Base-by-base conservation (phyloP, 2,797 vertebrate genomes). In the Champsocephalus gunnari region DNA sequence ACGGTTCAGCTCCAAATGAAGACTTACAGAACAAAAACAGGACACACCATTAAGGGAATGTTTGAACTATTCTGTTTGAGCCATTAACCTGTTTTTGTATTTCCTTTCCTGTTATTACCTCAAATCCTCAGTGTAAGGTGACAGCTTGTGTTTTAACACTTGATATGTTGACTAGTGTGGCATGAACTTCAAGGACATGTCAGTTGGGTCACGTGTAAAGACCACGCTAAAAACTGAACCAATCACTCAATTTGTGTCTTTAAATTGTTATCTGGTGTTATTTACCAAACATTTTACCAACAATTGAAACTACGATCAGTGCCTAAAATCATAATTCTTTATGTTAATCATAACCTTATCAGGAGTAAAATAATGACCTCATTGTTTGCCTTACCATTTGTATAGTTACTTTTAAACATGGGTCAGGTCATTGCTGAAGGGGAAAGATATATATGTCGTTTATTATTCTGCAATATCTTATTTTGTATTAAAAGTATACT, bases 1-100 rank as follows among this genome's bases (percentile, higher is more conserved):
- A 66, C 79, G 82, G 79, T 91, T 80, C 13, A 65, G 86, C 84
- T 93, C 91, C 91, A 91, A 90, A 85, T 82, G 88, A 87, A 90
- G 91, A 90, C 86, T 87, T 79, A 79, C 62, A 58, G 57, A 80
- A 61, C 82, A 87, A 91, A 12, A 91, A 88, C 86, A 91, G 79
- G 91, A 94, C 85, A 83, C 56, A 38, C 34, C 34, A 38, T 38
- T 38, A 38, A 38, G 34, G 34, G 34, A 38, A 63, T 65, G 66
- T 81, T 79, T 87, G 74, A 90, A 79, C 77, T 80, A 54, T 45
- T 83, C 73, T 66, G 76, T 80, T 85, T 84, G 69, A 82, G 72
- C 64, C 66, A n/a, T 71, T 77, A 50, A 75, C 64, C 75, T 61
- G 68, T 38, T 38, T 38, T 38, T 38, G 34, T 38, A 9, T 38